Conservation (phyloP, 35 echinoderm and acorn worm genomes). For the Patiria miniata region DNA sequence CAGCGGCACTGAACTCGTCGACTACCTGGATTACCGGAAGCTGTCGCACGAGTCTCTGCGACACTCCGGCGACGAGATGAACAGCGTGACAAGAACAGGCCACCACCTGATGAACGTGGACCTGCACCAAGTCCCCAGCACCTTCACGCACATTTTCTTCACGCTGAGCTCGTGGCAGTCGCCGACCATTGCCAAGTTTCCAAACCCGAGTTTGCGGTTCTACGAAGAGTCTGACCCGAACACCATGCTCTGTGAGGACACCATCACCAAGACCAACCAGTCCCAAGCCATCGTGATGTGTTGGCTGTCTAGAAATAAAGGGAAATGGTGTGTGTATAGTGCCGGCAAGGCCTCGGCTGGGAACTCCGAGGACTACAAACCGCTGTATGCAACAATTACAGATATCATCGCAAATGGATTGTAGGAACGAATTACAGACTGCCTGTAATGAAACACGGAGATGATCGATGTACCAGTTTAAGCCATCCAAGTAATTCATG, state of each 20-base stretch:
- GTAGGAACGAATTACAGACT: neutral
- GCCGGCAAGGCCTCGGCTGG: slow-evolving; percentile 7
- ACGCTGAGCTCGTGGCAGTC: slow-evolving; percentile 37
- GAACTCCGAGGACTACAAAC: slow-evolving; percentile 4
- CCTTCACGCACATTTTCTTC: slow-evolving; percentile 36
- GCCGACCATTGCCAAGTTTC: slow-evolving; percentile 22
- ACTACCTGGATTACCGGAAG: neutral
- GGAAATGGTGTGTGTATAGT: slow-evolving; percentile 35
- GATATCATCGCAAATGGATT: slow-evolving; percentile 26
- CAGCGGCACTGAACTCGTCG: neutral
- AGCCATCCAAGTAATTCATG: too few species aligned
- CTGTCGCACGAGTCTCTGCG: neutral
- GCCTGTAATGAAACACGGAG: too few species aligned
- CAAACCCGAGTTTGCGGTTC: slow-evolving; percentile 24
- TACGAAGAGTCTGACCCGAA: slow-evolving; percentile 22
- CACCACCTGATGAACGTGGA: slow-evolving; percentile 24
- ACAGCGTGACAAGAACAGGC: neutral
- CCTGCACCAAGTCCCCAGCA: neutral
- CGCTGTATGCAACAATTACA: neutral
- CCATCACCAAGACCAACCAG: neutral
- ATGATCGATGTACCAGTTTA: too few species aligned
- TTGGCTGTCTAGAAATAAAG: neutral
- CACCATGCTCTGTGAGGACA: slow-evolving; percentile 21
- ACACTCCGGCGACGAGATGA: slow-evolving; percentile 34
- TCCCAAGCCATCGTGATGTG: slow-evolving; percentile 48